Evolutionary conservation across 2,888 invertebrate species (phyloP).

Genomic region (Eupithecia insigniata): DNA sequence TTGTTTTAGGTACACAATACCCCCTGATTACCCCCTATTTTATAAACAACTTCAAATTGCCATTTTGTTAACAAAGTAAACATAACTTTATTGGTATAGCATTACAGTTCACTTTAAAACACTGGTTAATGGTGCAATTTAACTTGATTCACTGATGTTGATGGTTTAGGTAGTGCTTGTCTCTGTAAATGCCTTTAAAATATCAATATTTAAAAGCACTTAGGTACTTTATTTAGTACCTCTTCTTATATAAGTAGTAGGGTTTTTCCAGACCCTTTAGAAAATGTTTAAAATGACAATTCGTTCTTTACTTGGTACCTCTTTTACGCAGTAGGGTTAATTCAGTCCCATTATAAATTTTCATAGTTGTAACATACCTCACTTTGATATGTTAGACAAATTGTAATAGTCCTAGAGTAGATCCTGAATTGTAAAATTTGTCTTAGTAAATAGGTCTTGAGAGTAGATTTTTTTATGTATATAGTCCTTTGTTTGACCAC

Average conservation of each 20-base stretch:
- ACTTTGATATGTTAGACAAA: too few relatives aligned
- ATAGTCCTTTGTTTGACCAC: too few relatives aligned
- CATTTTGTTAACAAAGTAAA: constrained; percentile 13
- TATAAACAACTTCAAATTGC: constrained; percentile 32
- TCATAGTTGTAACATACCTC: neutral
- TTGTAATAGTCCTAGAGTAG: too few relatives aligned
- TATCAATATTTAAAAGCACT: neutral
- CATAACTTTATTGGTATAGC: neutral
- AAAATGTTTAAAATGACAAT: neutral
- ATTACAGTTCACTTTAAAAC: neutral
- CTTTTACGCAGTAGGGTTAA: neutral
- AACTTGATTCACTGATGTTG: neutral
- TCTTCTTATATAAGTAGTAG: too few relatives aligned
- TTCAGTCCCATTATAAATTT: neutral
- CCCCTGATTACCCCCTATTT: constrained; percentile 24
- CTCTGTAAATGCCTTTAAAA: neutral
- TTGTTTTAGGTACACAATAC: constrained; percentile 29
- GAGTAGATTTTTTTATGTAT: too few relatives aligned
- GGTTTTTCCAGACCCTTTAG: neutral
- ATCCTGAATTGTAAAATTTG: too few relatives aligned
- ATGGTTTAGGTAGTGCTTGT: neutral
- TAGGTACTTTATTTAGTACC: too few relatives aligned
- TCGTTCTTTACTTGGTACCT: neutral
- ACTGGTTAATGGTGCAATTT: neutral
- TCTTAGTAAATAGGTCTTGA: too few relatives aligned